Base-by-base conservation (phyloP, 2,797 vertebrate species). In the Lophius americanus region DNA sequence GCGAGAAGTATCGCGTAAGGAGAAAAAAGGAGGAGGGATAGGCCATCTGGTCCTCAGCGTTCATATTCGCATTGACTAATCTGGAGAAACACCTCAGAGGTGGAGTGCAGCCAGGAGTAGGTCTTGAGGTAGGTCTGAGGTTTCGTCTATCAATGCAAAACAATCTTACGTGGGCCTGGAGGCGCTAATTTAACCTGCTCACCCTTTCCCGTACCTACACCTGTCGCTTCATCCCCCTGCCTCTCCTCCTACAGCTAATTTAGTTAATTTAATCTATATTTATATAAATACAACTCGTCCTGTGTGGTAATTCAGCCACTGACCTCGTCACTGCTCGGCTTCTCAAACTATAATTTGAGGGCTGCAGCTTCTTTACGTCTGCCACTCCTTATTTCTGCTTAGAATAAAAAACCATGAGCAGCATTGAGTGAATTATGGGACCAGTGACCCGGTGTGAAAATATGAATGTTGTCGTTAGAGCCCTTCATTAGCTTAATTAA, bases 1-100 rank as follows among this genome's bases (percentile, higher is more conserved):
- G 88, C 78, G 76, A 79, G 82, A 88, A 87, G 63, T 69, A 86
- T 76, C 59, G 48, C 39, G 71, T 57, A 76, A 73, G 67, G 78
- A 82, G 65, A 76, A 75, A 60, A 60, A 65, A 57, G 67, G 60
- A 66, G 76, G 81, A 74, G 73, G 75, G 41, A 70, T 64, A 76
- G 78, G 81, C 91, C 91, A 92, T 92, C 91, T 92, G 91, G 81
- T 89, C 70, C 83, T 88, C 78, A n/a, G 65, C 51, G 11, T 76
- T 88, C 78, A 78, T 72, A 75, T 70, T 85, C 76, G 56, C 70
- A 78, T 68, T 68, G 47, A 64, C 74, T 55, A 44, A 71, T 79
- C 51, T 61, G 68, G 13, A 86, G 70, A 54, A 78, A 78, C n/a
- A 78, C 75, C 78, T 82, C 50, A 7, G 70, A 84, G 61, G 39